Percentiles rank a stretch among this genome's conserved stretches.
These are phyloP conservation scores for Myrmophylax atrothorax DNA, from an alignment of 2,113 vertebrate genomes.

Conservation along the genomic window DNA sequence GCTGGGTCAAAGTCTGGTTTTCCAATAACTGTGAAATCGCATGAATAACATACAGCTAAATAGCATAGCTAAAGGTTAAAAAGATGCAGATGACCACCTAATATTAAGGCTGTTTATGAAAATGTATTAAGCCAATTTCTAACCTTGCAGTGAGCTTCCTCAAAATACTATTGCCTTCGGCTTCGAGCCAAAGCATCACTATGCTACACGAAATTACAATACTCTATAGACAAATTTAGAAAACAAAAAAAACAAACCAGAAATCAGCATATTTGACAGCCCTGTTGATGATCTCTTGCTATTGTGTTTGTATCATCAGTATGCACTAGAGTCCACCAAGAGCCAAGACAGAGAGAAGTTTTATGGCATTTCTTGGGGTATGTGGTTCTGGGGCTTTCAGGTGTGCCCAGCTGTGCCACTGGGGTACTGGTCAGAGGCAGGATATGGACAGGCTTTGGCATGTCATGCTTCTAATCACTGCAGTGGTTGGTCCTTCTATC, in stretches of 20 bases:
- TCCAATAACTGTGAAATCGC: neutral
- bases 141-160: neutral
- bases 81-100: constrained; percentile 3
- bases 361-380: rapidly evolving
- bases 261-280: neutral
- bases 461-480: rapidly evolving
- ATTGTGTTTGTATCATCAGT: neutral
- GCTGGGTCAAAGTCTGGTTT: neutral
- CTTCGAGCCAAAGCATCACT: neutral
- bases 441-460: neutral
- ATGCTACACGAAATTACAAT: neutral
- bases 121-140: constrained; percentile 22
- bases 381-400: neutral
- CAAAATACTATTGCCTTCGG: neutral
- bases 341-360: neutral
- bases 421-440: neutral
- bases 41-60: neutral
- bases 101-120: constrained; percentile 21
- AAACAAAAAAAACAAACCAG: neutral
- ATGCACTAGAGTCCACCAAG: neutral
- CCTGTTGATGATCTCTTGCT: neutral
- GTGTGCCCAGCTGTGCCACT: neutral
- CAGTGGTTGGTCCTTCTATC: neutral
- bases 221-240: neutral
- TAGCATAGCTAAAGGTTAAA: neutral